These are phyloP conservation scores for Dryococelus australis DNA, from an alignment of 2,888 invertebrate species.

Conservation along the genomic window DNA sequence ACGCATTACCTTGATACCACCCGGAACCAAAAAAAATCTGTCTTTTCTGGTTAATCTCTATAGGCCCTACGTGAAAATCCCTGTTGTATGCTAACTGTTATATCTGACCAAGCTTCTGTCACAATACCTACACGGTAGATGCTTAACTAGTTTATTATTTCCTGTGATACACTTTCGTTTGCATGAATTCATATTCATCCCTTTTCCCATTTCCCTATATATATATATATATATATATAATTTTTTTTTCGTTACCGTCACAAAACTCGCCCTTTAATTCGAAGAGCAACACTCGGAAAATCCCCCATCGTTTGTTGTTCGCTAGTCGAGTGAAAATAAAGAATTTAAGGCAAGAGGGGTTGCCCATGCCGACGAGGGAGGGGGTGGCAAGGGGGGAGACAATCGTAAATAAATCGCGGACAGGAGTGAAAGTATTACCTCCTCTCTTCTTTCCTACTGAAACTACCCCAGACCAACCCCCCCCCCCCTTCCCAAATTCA, in stretches of 20 bases:
- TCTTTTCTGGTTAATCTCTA: too few relatives aligned
- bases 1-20: too few relatives aligned
- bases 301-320: slow-evolving; percentile 36
- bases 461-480: neutral
- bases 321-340: slow-evolving; percentile 42
- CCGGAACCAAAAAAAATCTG: too few relatives aligned
- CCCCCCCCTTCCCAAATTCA: neutral
- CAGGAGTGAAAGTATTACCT: neutral
- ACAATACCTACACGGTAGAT: too few relatives aligned
- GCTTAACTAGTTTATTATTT: too few relatives aligned
- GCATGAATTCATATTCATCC: too few relatives aligned
- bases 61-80: too few relatives aligned
- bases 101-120: too few relatives aligned
- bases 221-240: too few relatives aligned
- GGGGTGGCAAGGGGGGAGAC: neutral
- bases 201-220: too few relatives aligned
- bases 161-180: too few relatives aligned
- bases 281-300: neutral
- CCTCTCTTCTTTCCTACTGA: neutral
- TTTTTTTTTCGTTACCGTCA: neutral
- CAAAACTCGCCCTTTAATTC: neutral
- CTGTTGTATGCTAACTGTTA: too few relatives aligned
- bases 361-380: slow-evolving; percentile 36
- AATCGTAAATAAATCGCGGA: slow-evolving; percentile 16
- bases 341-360: slow-evolving; percentile 36